Evolutionary conservation across 2,113 vertebrate species (phyloP), one percentile per base, ranked within the genome.

Genomic region (Ophiodon elongatus): DNA sequence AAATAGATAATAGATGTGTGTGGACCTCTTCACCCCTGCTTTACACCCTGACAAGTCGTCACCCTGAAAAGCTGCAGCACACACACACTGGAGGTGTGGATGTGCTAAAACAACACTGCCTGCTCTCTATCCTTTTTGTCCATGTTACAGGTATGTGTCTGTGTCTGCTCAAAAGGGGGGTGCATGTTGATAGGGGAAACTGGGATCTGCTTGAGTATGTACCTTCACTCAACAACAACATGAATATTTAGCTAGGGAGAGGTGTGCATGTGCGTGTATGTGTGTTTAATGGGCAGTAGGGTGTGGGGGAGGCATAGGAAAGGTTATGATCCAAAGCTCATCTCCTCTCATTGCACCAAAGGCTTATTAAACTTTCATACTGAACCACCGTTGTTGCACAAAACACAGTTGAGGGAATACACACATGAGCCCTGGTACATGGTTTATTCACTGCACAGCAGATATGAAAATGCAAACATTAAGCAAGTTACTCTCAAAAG

Each of bases 331-430:
- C 85, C 82, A 75, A 78, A 83, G 80, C 88, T 90, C 87, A 84
- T 89, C 84, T 85, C 66, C 68, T 86, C 84, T 86, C 84, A 90
- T 77, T 87, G 85, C 82, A 89, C 82, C 76, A 82, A 80, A 85
- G 73, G 83, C 91, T 91, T 90, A 91, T 94, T 92, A 93, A 93
- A 90, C 65, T 92, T 93, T 93, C 33, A 92, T 91, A 87, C 25
- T 73, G 76, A 86, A 89, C 82, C 85, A 87, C 87, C 78, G 79
- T 52, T 84, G 72, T 73, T 89, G 75, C 80, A 74, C 74, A 56
- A 84, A 50, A 37, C 73, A 33, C 47, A 45, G 76, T 78, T 90
- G 43, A 79, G 86, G 85, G 88, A 93, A 90, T 82, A 88, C 41
- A 76, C 82, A 75, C 71, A 52, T 74, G 59, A 66, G 4, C 37